Evolutionary conservation across 2,888 invertebrate genomes (phyloP).

Genomic region (Noctua janthe): DNA sequence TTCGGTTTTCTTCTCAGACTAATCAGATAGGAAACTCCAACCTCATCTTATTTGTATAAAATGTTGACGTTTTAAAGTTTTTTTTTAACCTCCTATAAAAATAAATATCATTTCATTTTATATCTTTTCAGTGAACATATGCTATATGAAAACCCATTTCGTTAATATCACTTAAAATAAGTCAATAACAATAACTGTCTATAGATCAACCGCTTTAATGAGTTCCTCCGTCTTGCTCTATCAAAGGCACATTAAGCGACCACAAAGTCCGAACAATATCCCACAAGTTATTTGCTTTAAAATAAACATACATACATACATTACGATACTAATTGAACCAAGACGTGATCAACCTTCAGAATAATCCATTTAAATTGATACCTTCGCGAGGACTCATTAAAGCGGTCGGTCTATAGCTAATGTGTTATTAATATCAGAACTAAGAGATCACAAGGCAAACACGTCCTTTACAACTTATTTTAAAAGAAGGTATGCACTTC

Average conservation of each 20-base stretch:
- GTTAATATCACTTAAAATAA: slow-evolving; percentile 7
- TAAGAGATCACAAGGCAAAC: slow-evolving; percentile 38
- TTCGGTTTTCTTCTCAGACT: neutral
- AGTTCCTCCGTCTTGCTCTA: too few species aligned
- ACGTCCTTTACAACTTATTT: slow-evolving; percentile 22
- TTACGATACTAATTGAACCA: too few species aligned
- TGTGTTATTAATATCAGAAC: slow-evolving; percentile 34
- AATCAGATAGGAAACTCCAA: too few species aligned
- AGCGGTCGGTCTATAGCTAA: neutral
- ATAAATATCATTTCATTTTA: neutral
- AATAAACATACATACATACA: too few species aligned
- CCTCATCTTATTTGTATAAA: neutral
- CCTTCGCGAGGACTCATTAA: too few species aligned
- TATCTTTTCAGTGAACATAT: slow-evolving; percentile 4
- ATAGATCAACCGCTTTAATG: too few species aligned
- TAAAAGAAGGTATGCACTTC: slow-evolving; percentile 47
- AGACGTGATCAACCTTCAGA: too few species aligned
- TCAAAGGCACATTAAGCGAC: too few species aligned
- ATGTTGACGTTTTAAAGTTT: neutral
- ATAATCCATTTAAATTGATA: too few species aligned
- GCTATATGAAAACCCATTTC: neutral
- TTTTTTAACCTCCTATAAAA: neutral
- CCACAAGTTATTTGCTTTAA: too few species aligned
- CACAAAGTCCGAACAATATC: too few species aligned
- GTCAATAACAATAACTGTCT: neutral